phyloP scores from a whole-genome alignment of 1,140 invertebrate species.

The Drosophila bocki region DNA sequence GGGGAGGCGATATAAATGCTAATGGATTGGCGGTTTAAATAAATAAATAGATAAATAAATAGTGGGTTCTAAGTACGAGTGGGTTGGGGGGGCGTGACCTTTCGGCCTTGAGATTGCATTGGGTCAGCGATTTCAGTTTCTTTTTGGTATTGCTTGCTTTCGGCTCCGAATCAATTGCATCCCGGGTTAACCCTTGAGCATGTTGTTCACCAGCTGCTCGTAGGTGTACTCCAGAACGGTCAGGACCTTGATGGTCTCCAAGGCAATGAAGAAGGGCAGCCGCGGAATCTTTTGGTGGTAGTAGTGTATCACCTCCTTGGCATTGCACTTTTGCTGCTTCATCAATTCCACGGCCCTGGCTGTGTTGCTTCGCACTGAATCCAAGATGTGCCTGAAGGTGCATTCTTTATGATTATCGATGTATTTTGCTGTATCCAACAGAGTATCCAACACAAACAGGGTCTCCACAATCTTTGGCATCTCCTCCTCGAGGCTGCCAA shows the following conservation, averaged over 20 bases:
- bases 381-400: not conserved
- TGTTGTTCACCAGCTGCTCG: not conserved
- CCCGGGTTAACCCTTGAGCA: not conserved
- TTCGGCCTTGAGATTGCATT: slow-evolving; percentile 27
- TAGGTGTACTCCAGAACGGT: slow-evolving; percentile 34
- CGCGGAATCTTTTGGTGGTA: not conserved
- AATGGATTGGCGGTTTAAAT: slow-evolving; percentile 3
- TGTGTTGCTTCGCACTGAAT: slow-evolving; percentile 36
- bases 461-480: slow-evolving; percentile 28
- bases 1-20: slow-evolving; percentile 18
- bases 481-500: slow-evolving; percentile 1
- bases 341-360: slow-evolving; percentile 1
- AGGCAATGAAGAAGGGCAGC: slow-evolving; percentile 3
- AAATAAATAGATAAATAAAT: slow-evolving; percentile 34
- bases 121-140: slow-evolving; percentile 11
- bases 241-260: slow-evolving; percentile 42
- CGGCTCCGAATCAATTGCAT: not conserved
- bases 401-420: too few species aligned
- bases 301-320: not conserved
- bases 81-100: not conserved
- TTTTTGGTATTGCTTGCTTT: slow-evolving; percentile 26
- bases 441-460: slow-evolving; percentile 10
- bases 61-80: slow-evolving; percentile 16
- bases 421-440: too few species aligned
- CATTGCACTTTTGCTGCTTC: not conserved